Conservation (phyloP, 1,140 invertebrate species). For the Brachionus asplanchnoidis region DNA sequence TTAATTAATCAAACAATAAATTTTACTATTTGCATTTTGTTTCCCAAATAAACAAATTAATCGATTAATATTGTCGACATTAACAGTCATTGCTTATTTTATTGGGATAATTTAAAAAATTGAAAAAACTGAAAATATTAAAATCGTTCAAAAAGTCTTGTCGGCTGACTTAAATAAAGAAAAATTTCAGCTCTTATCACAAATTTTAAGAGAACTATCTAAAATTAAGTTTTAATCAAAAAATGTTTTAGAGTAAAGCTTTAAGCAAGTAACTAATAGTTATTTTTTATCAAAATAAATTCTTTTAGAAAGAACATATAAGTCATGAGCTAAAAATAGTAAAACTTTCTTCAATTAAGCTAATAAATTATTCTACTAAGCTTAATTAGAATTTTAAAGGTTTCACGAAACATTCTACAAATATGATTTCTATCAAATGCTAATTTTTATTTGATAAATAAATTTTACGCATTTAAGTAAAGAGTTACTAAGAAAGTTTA, state of each 20-base stretch:
- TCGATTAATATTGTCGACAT: too few species aligned
- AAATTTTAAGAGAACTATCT: background rate
- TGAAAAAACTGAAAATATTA: too few species aligned
- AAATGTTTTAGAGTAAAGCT: background rate
- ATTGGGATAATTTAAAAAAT: too few species aligned
- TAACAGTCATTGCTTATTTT: too few species aligned
- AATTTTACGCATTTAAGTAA: background rate
- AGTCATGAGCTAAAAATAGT: background rate
- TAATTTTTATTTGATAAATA: background rate
- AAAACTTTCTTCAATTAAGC: background rate
- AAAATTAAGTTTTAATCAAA: background rate
- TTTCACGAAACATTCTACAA: background rate
- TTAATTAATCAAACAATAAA: too few species aligned
- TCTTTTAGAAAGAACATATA: background rate
- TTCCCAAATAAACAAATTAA: too few species aligned
- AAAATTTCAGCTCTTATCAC: too few species aligned
- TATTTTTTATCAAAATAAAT: background rate
- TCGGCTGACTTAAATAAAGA: too few species aligned
- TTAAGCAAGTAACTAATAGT: background rate
- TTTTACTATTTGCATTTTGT: too few species aligned
- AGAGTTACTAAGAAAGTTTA: background rate
- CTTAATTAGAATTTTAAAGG: background rate
- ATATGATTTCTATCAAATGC: background rate
- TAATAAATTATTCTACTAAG: background rate
- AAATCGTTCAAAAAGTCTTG: too few species aligned